Base-by-base conservation (phyloP, 2,888 invertebrate species). In the Agrochola lota region DNA sequence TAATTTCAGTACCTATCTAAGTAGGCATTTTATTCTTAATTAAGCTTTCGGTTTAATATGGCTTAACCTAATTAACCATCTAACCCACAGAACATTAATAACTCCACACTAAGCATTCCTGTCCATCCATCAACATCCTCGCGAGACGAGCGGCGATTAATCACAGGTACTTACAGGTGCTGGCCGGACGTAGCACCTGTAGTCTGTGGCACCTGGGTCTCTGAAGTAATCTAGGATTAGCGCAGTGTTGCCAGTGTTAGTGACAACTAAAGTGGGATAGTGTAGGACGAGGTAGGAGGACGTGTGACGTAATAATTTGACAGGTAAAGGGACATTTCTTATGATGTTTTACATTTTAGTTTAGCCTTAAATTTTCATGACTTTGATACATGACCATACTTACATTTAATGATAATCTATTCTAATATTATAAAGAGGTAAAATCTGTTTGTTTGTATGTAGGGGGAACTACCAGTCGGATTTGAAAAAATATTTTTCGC, bases 91-190 rank as follows among this genome's bases (percentile, higher is more conserved):
- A 66, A 26, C 69, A 63, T 81, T 60, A 72, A 71, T 79, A 40
- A 59, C 3, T 46, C 1, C 12, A 40, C 55, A 20, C 46, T 83
- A 70, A 81, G 35, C 78, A 20, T 52, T 35, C 43, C 43, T 20
- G 23, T 46, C 46, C 62, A 81, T 81, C 81, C 69, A 57, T 81
- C 81, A 60, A 35, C 59, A 59, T 59, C 68, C 20, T 23, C 52
- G 17, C 15, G 80, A 80, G 78, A 49, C 67, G 82, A 63, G 81
- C 23, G 1, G 62, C 5, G 7, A 80, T 80, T 80, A 80, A 82
- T 80, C 49, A 59, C 81, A 1, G 17, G 64, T 59, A 59, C 63
- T 57, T 68, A 73, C 66, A 55, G 68, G 57, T 76, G 46, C 23
- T 12, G 4, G 26, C 49, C 35, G 77, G 59, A 57, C n/a, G 7